phyloP scores from a whole-genome alignment of 2,888 invertebrate species.

The Sinodicranocentrus sp. region DNA sequence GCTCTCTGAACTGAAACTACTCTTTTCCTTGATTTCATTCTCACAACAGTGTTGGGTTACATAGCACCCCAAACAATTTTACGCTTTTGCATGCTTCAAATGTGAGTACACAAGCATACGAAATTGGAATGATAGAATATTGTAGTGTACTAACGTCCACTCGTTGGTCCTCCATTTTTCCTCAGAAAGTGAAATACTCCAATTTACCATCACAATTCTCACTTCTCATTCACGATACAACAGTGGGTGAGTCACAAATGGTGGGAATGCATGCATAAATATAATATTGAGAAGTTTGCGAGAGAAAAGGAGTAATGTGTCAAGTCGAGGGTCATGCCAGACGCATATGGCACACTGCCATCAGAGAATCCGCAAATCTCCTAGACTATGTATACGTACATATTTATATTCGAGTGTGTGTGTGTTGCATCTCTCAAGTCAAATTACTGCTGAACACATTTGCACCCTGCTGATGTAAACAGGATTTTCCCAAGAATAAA shows the following conservation, averaged over 20 bases:
- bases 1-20: slow-evolving; percentile 7
- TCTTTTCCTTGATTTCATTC: neutral
- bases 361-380: slow-evolving; percentile 47
- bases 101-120: too few species aligned
- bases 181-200: slow-evolving; percentile 3
- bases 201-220: neutral
- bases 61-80: too few species aligned
- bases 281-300: slow-evolving; percentile 4
- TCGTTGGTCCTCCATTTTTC: neutral
- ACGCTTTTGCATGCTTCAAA: too few species aligned
- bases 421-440: slow-evolving; percentile 35
- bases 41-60: too few species aligned
- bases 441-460: slow-evolving; percentile 33
- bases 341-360: slow-evolving; percentile 67
- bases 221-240: neutral
- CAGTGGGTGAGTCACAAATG: slow-evolving; percentile 20
- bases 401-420: too few species aligned
- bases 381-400: neutral
- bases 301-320: slow-evolving; percentile 54
- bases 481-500: slow-evolving; percentile 43
- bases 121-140: too few species aligned
- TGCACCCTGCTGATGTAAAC: slow-evolving; percentile 58
- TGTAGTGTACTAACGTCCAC: too few species aligned
- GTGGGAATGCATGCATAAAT: slow-evolving; percentile 1
- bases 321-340: slow-evolving; percentile 67